Percentiles rank a stretch among this genome's conserved stretches.
These are phyloP conservation scores for Caenorhabditis wallacei DNA, from an alignment of 2,888 invertebrate genomes.

Conservation along the genomic window DNA sequence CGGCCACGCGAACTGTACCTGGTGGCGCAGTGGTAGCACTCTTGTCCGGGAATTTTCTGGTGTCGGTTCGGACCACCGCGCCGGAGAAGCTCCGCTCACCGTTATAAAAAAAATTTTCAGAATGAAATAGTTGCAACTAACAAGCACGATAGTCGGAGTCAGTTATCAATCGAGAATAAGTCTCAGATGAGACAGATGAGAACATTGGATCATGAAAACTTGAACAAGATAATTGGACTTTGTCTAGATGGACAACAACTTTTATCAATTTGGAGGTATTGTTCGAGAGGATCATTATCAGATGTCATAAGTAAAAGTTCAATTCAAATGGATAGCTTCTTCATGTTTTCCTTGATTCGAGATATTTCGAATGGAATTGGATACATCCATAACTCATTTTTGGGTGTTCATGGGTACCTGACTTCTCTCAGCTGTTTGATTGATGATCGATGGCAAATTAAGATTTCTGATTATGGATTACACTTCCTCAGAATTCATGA, in stretches of 20 bases:
- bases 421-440: constrained; percentile 70
- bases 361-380: constrained; percentile 69
- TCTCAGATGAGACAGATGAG: constrained; percentile 63
- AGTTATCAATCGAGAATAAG: background rate
- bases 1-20: too few species aligned
- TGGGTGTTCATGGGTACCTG: constrained; percentile 49
- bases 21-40: too few species aligned
- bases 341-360: constrained; percentile 78
- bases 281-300: constrained; percentile 72
- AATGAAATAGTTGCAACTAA: background rate
- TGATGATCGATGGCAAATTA: constrained; percentile 76
- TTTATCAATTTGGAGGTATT: constrained; percentile 78
- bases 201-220: constrained; percentile 73
- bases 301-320: constrained; percentile 63
- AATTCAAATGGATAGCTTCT: constrained; percentile 79
- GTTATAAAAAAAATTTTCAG: background rate
- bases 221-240: constrained; percentile 80
- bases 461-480: constrained; percentile 65
- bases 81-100: too few species aligned
- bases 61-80: too few species aligned
- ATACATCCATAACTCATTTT: constrained; percentile 52
- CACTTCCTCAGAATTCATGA: constrained; percentile 22
- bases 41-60: too few species aligned
- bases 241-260: constrained; percentile 75
- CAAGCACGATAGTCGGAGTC: background rate